Evolutionary conservation across 2,113 vertebrate genomes (phyloP), one percentile per base, ranked within the genome.

Genomic region (Xiphophorus hellerii): DNA sequence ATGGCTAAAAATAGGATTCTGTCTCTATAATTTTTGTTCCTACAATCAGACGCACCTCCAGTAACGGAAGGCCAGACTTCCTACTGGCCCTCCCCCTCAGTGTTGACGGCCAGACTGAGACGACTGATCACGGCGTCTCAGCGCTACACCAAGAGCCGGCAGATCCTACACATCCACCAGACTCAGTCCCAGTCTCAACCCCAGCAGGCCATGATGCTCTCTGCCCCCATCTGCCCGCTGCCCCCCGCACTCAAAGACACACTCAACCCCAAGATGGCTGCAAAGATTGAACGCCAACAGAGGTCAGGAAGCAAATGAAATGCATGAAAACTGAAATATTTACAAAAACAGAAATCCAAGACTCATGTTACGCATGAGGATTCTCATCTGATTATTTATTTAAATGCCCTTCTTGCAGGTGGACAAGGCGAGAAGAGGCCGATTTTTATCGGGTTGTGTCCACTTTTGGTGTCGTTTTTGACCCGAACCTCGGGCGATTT

Each of bases 381-480:
- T n/a, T 25, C 7, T n/a, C 25, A 48, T 54, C 2, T 54, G 6
- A 20, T 54, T 54, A 9, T 54, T 44, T 42, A 9, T 28, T 25
- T n/a, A 5, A 42, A 44, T 8, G 13, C 14, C n/a, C 6, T 62
- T 58, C 58, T 69, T 30, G 28, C 86, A 99, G 98, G 62, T 99
- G 98, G 98, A 99, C 98, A 0, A 95, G 98, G 88, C 95, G 98
- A 88, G 98, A 99, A 91, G 98, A 99, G 88, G 98, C 98, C 5
- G 98, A 99, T 79, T 99, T 99, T 51, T 99, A 99, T 81, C 94
- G 98, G 35, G 98, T 99, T 2, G 98, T 99, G 10, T 99, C 98
- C 39, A 99, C 98, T 0, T 99, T 99, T 82, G 98, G 98, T 17
- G 97, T 99, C 1, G 97, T 99, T 62, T 99, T 99, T 87, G 97